Evolutionary conservation across 2,797 vertebrate species (phyloP).

Genomic region (Spinus pinus): DNA sequence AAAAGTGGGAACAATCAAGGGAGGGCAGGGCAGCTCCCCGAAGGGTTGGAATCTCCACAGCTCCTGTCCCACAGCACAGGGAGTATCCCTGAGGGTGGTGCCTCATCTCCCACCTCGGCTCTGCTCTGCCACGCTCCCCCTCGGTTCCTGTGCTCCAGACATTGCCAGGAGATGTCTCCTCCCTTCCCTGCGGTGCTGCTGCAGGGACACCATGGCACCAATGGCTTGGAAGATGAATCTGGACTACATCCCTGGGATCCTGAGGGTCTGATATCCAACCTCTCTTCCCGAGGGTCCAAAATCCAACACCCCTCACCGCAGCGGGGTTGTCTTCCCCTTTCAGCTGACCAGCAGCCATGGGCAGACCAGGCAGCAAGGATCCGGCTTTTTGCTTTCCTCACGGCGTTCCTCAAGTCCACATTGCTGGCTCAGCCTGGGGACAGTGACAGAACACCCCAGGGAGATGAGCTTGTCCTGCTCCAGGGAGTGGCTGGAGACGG

Average conservation of each 20-base stretch:
- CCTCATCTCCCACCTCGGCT: not conserved
- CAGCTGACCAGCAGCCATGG: not conserved
- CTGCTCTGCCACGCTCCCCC: not conserved
- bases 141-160: fast-evolving
- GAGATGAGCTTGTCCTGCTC: not conserved
- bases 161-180: not conserved
- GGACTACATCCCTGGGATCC: fast-evolving
- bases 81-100: not conserved
- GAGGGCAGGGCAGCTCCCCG: not conserved
- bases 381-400: not conserved
- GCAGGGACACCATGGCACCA: not conserved
- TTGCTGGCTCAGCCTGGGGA: constrained; percentile 37
- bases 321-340: not conserved
- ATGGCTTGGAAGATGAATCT: not conserved
- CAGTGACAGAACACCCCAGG: not conserved
- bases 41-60: not conserved
- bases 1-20: too few relatives aligned
- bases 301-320: not conserved
- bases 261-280: too few relatives aligned
- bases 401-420: not conserved
- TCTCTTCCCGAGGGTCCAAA: not conserved
- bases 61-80: not conserved
- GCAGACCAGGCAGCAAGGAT: not conserved
- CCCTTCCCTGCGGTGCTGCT: not conserved
- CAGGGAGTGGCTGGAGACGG: not conserved